A percentile compares a stretch with the other conserved stretches of the same genome.
Evolutionary conservation across 53 echinoderm and acorn worm genomes (phyloP).

Genomic region (Luidia sarsii): DNA sequence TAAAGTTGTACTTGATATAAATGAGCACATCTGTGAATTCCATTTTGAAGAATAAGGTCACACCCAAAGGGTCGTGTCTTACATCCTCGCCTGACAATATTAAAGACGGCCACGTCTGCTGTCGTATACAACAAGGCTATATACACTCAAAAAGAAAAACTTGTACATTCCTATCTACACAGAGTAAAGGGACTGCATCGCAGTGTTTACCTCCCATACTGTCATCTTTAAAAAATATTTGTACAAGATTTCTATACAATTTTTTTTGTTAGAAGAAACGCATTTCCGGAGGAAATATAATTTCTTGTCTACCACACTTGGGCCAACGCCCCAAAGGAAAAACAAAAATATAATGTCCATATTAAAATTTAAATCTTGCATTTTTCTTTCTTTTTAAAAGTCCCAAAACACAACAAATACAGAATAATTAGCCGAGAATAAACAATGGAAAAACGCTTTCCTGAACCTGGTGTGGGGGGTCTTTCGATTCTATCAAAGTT

Average conservation of each 20-base stretch:
- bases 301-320: no score
- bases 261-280: not conserved
- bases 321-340: not conserved
- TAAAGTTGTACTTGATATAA: no score
- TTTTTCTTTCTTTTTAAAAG: no score
- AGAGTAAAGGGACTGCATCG: not conserved
- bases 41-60: no score
- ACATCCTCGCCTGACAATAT: no score
- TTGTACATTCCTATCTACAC: conserved; percentile 9
- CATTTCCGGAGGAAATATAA: conserved; percentile 11
- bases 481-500: no score
- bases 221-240: conserved; percentile 23
- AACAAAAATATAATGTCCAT: conserved; percentile 2
- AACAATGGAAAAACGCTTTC: no score
- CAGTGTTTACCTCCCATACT: not conserved
- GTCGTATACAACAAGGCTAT: conserved; percentile 27
- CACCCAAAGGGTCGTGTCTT: no score
- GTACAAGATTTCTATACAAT: conserved; percentile 24
- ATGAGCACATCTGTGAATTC: no score
- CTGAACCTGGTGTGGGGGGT: no score
- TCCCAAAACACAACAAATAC: no score
- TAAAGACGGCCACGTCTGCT: conserved; percentile 18
- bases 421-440: no score
- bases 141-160: conserved; percentile 6
- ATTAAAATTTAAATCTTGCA: conserved; percentile 25